Evolutionary conservation across 2,797 vertebrate species (phyloP), one percentile per base, ranked within the genome.

Genomic region (Sphaeramia orbicularis): DNA sequence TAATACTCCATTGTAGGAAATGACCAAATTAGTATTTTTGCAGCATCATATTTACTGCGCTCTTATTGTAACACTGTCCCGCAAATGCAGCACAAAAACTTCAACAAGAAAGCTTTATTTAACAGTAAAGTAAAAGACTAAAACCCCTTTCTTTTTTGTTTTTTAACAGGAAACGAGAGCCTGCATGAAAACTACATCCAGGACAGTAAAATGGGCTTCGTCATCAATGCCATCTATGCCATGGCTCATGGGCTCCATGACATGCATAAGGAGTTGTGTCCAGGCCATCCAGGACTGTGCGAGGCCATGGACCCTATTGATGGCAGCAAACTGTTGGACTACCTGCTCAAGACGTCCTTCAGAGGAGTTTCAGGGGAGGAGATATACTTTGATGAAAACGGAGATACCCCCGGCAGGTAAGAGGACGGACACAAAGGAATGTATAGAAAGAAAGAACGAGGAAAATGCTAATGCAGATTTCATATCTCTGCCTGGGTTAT

Each of bases 181-280:
- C 93, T 99, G 78, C 95, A 97, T 76, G 98, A 99, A 84, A 98
- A 98, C 84, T 99, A 99, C 10, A 93, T 99, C 12, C 98, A 99
- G 85, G 98, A 99, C 89, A 99, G 98, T 83, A 99, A 99, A 93
- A 99, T 99, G 98, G 98, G 98, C 68, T 99, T 99, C 86, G 98
- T 99, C 89, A 99, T 99, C 90, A 99, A 99, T 19, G 98, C 98
- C 73, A 98, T 99, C 91, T 99, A 98, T 0, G 96, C 98, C 51
- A 99, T 99, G 98, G 98, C 98, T 3, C 95, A 99, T 0, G 98
- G 98, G 0, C 95, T 99, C 6, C 97, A 99, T 72, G 96, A 96
- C 55, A 98, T 99, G 98, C 97, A 99, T 83, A 89, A 87, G 2
- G 94, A 94, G 24, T 72, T 99, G 67, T 99, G 98, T 70, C 96